Conservation (phyloP, 53 echinoderm and acorn worm species). For the Apostichopus leukothele region DNA sequence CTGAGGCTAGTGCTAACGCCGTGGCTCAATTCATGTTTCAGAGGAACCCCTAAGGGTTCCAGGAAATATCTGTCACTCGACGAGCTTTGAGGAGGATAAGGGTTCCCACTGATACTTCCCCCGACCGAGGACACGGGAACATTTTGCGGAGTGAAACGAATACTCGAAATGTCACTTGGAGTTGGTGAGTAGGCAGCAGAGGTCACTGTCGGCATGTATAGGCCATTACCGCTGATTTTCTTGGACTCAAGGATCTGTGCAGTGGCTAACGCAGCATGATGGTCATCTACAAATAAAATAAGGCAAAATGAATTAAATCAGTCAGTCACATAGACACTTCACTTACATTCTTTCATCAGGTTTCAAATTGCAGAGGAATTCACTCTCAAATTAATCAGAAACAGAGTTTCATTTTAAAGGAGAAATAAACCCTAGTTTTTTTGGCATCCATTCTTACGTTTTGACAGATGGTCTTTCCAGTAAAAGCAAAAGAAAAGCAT, state of each 20-base stretch:
- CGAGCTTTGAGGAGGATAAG: slow-evolving; percentile 57
- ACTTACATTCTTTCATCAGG: no score
- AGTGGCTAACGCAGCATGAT: slow-evolving; percentile 1
- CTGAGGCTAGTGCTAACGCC: slow-evolving; percentile 22
- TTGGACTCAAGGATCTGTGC: slow-evolving; percentile 29
- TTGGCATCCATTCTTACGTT: no score
- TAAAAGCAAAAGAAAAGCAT: no score
- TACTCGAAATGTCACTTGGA: slow-evolving; percentile 91
- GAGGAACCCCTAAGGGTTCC: slow-evolving; percentile 62
- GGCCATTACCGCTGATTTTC: slow-evolving; percentile 6
- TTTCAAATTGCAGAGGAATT: no score
- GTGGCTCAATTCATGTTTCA: slow-evolving; percentile 79
- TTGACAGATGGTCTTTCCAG: no score
- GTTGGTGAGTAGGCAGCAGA: slow-evolving; percentile 69
- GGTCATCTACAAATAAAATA: neutral
- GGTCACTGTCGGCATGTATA: slow-evolving; percentile 35
- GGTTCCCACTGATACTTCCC: slow-evolving; percentile 48
- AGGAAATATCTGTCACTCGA: slow-evolving; percentile 58
- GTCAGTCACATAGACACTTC: no score
- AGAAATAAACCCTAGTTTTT: no score
- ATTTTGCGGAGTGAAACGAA: slow-evolving; percentile 72
- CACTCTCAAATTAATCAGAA: no score
- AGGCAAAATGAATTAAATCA: neutral
- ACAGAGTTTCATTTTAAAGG: no score
- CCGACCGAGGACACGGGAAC: slow-evolving; percentile 44